Percentiles rank a stretch among this genome's conserved stretches.
Conservation (phyloP, 1,140 invertebrate genomes). For the Grapholita molesta region DNA sequence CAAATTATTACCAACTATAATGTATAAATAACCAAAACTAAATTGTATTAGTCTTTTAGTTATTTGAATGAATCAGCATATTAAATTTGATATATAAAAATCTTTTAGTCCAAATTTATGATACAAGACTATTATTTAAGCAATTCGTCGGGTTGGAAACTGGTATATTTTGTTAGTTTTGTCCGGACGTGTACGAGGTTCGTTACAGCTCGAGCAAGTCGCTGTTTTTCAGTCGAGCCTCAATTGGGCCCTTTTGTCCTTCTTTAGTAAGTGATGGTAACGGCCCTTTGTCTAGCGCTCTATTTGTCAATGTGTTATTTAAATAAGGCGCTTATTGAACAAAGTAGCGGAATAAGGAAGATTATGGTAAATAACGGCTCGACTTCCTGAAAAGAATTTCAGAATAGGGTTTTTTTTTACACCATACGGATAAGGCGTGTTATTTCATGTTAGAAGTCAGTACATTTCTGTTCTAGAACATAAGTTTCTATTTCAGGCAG, state of each 20-base stretch:
- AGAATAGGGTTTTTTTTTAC: background rate
- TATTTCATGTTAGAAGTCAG: too few species aligned
- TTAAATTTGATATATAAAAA: too few species aligned
- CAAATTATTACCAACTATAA: too few species aligned
- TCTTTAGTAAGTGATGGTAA: constrained; percentile 24
- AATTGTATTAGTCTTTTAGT: too few species aligned
- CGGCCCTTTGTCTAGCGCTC: background rate
- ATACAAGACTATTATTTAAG: too few species aligned
- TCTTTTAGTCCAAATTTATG: too few species aligned
- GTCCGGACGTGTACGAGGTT: background rate
- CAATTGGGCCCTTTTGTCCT: constrained; percentile 47
- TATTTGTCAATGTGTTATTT: background rate
- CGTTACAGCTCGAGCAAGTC: background rate
- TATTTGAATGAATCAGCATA: too few species aligned
- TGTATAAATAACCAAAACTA: too few species aligned
- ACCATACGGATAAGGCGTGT: background rate
- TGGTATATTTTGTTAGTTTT: background rate
- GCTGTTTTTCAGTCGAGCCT: constrained; percentile 40
- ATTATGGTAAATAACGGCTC: background rate
- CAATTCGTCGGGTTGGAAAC: too few species aligned
- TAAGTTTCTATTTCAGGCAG: too few species aligned
- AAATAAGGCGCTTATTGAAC: background rate
- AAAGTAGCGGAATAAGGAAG: background rate
- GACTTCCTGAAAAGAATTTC: background rate
- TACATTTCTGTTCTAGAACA: too few species aligned